Evolutionary conservation across 2,113 vertebrate genomes (phyloP).

Genomic region (Spermophilus dauricus): DNA sequence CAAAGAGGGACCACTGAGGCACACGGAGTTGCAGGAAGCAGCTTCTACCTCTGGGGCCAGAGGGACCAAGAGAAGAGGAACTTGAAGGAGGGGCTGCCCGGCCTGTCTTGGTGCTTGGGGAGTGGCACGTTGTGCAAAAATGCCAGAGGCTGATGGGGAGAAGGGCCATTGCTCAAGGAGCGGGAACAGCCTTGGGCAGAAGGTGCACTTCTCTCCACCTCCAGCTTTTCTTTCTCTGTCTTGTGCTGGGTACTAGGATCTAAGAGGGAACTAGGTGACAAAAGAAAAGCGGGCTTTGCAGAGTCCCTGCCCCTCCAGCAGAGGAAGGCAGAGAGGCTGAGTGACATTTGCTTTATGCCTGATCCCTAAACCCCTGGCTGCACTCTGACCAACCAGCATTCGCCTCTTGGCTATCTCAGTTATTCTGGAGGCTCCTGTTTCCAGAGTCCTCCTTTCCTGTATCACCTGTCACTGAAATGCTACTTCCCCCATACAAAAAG

Average conservation of each 20-base stretch:
- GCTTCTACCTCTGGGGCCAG: not conserved
- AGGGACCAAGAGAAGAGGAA: not conserved
- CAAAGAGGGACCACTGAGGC: not conserved
- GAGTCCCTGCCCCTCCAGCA: too few relatives aligned
- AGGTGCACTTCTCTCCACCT: not conserved
- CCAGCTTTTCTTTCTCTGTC: not conserved
- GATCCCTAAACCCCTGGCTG: not conserved
- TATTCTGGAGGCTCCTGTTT: too few relatives aligned
- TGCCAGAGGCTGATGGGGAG: not conserved
- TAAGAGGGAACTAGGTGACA: not conserved
- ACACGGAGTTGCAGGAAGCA: not conserved
- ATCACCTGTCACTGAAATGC: not conserved
- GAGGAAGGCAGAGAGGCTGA: not conserved
- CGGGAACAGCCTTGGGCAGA: not conserved
- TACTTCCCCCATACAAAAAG: accelerated
- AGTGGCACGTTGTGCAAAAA: not conserved
- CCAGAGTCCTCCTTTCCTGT: not conserved
- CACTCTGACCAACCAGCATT: not conserved
- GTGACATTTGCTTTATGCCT: accelerated
- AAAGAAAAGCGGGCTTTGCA: not conserved
- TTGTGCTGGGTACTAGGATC: not conserved
- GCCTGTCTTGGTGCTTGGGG: too few relatives aligned
- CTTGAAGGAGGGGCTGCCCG: not conserved
- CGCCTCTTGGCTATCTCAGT: not conserved
- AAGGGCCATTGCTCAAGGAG: not conserved